Conservation (phyloP, 2,888 invertebrate genomes). For the Ophion obscuratus region DNA sequence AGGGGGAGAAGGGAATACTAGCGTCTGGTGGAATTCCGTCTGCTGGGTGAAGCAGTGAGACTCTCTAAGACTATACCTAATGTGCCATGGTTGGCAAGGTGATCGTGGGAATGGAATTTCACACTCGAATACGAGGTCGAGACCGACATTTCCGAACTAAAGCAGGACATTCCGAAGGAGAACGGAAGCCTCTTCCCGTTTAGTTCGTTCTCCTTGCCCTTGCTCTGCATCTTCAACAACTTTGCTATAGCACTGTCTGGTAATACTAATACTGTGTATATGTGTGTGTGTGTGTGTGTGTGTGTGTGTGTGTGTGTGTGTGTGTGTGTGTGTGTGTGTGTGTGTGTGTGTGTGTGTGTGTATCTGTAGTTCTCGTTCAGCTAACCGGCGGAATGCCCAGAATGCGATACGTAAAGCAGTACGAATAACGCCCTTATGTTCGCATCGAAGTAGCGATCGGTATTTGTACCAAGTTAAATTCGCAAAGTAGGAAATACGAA, state of each 20-base stretch:
- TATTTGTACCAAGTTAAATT: constrained; percentile 36
- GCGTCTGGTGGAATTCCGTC: constrained; percentile 64
- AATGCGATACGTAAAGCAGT: neutral
- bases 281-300: neutral
- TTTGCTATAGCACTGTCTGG: constrained; percentile 9
- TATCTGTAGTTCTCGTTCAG: neutral
- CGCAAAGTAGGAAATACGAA: constrained; percentile 23
- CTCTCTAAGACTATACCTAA: constrained; percentile 63
- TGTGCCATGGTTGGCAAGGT: constrained; percentile 42
- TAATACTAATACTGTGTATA: neutral
- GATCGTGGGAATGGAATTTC: constrained; percentile 69
- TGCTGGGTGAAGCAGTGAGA: constrained; percentile 30
- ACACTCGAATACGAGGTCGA: constrained; percentile 68
- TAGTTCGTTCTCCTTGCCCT: constrained; percentile 48
- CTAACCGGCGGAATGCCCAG: neutral
- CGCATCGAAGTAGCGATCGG: neutral
- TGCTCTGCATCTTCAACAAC: constrained; percentile 25
- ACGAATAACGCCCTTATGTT: neutral
- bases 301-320: too few species aligned
- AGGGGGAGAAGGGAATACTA: constrained; percentile 59
- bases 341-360: too few species aligned
- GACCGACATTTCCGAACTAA: constrained; percentile 70
- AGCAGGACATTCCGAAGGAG: constrained; percentile 69
- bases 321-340: too few species aligned
- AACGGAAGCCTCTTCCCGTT: constrained; percentile 51